Conservation (phyloP, 2,113 vertebrate genomes). For the Syngnathus scovelli region DNA sequence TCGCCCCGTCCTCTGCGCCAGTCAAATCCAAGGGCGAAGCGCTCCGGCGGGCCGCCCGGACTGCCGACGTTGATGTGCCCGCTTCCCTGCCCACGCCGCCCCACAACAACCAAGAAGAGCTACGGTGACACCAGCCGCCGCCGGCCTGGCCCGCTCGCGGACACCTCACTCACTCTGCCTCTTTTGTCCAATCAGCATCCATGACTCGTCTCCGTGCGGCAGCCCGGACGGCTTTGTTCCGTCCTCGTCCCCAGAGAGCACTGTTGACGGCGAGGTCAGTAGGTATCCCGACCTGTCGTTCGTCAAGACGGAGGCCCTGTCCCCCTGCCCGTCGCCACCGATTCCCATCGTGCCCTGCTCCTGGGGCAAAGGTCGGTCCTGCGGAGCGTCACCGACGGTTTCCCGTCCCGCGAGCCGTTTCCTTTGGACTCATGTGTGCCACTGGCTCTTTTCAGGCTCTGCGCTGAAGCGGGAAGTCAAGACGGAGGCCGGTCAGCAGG, state of each 20-base stretch:
- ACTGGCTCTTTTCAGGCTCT: conserved; percentile 63
- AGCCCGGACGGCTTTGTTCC: conserved; percentile 86
- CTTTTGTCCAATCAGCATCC: conserved; percentile 65
- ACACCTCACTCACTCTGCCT: background rate
- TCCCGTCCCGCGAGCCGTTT: background rate
- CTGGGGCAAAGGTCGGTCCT: conserved; percentile 79
- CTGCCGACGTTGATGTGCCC: conserved; percentile 81
- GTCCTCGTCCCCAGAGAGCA: conserved; percentile 93
- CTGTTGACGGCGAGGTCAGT: conserved; percentile 83
- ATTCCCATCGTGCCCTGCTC: conserved; percentile 85
- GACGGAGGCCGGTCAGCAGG: conserved; percentile 77
- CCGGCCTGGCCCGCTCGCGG: accelerated
- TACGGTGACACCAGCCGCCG: conserved; percentile 71
- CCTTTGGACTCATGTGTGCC: background rate
- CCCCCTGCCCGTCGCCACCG: conserved; percentile 83
- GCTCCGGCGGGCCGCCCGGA: conserved; percentile 80
- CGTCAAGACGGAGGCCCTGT: conserved; percentile 86
- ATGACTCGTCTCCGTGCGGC: conserved; percentile 77
- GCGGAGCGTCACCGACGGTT: too few relatives aligned
- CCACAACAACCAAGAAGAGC: conserved; percentile 93
- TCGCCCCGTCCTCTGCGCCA: background rate
- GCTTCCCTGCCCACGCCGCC: conserved; percentile 94
- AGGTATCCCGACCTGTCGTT: conserved; percentile 86
- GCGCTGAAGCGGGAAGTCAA: conserved; percentile 85
- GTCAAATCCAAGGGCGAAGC: conserved; percentile 77